Base-by-base conservation (phyloP, 2,113 vertebrate genomes). In the Percina caprodes region DNA sequence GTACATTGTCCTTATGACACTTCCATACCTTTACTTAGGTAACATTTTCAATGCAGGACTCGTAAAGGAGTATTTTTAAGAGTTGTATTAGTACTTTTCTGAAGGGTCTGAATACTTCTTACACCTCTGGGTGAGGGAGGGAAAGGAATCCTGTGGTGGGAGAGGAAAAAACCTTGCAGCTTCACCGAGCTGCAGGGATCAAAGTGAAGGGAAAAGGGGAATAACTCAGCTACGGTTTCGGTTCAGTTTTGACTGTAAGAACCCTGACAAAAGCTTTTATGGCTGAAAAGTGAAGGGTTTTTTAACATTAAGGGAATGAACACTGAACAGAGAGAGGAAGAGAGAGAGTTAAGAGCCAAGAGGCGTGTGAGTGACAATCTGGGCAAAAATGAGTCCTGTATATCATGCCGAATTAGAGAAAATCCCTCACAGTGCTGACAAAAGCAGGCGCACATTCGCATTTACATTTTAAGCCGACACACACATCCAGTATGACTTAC, bases 71-170 rank as follows among this genome's bases (percentile, higher is more conserved):
- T 42, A 42, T 42, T 42, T 42, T 42, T 42, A 42, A 42, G 39
- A 42, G 39, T 42, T 42, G 10, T 42, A 42, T 42, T 11, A 42
- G 39, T 42, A 42, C 39, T 42, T 39, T 42, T 42, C 39, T 42
- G 39, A 42, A 42, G 39, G 39, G 10, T 42, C 39, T 42, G 39
- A 42, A 42, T 42, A 42, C 39, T 42, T 42, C 10, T 42, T 42
- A 42, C 39, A 42, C 39, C 39, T 42, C 10, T 42, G 39, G 39
- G 98, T 99, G 85, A 95, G 94, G 16, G 21, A 4, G 5, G 13
- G 18, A 19, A 3, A 7, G 18, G 39, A 65, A 74, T 49, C 21
- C 45, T 24, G 59, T 13, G 11, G 51, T 3, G 21, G 13, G 39
- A 4, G 3, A 16, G 30, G 48, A 30, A 65, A 49, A 30, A 39